Evolutionary conservation across 1,140 invertebrate genomes (phyloP), one percentile per base, ranked within the genome.

Genomic region (Antheraea pernyi): DNA sequence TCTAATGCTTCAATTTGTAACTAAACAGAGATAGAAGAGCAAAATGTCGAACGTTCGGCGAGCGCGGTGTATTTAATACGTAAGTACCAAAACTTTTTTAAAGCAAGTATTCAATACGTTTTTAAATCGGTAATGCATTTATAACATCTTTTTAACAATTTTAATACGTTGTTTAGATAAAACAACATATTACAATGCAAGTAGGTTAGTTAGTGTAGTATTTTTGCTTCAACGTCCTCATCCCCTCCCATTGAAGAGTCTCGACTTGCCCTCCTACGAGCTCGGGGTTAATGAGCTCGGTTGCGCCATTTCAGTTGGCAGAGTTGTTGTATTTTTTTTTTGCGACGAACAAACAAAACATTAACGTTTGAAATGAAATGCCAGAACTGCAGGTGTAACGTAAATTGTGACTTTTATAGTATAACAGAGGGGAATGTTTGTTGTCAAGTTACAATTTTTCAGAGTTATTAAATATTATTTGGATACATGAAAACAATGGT

Each of bases 251-350:
- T 63, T 63, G 19, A 36, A 63, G 61, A 63, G 61, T 36, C 61
- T 63, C 61, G 30, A 37, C 61, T 63, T 63, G 22, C 61, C 61
- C 61, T 63, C 61, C 61, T n/a, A 37, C 30, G 37, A 63, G 61
- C 61, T 37, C 39, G 37, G 63, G 67, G 71, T 69, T 72, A 72
- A 72, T 72, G 71, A 72, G 67, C 61, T 53, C 64, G 61, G 46
- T 72, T 72, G 71, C 71, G 65, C 71, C 67, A 69, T 72, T 69
- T 65, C 67, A 69, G 71, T 42, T 37, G 42, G 62, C 46, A 13
- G 11, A 53, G 46, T 42, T 42, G 7, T n/a, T 53, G 11, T 48
- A n/a, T 7, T 60, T 69, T 72, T 72, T 72, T 68, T 72, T 60
- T 42, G 59, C 46, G 19, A 53, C 46, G 46, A 53, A 62, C 58